Evolutionary conservation across 2,797 vertebrate species (phyloP), one percentile per base, ranked within the genome.

Genomic region (Cottoperca gobio): DNA sequence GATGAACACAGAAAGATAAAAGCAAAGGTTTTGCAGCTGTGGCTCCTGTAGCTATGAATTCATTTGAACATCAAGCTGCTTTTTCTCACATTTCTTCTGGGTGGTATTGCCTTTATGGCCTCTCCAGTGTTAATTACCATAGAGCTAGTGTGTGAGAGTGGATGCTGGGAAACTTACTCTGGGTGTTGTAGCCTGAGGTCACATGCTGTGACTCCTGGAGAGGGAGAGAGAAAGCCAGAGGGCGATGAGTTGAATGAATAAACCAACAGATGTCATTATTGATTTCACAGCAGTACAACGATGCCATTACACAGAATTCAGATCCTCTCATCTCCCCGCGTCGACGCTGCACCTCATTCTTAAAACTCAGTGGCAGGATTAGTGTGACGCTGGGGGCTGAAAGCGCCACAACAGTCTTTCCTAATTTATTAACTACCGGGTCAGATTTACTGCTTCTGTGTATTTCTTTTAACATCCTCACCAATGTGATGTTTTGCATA

Each of bases 181-280:
- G 97, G 89, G 94, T 95, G 93, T 91, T 96, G 94, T 96, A 98
- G 95, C 96, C 96, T 82, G 96, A 95, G 91, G 96, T 96, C 93
- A 97, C 94, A 92, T 97, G 97, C 90, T 97, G 97, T 5, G 96
- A 93, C 83, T 99, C 98, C 97, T 99, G 81, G 68, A 71, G 81
- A 82, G 79, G 79, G n/a, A 49, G 39, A 43, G 57, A 82, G 88
- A 83, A 62, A 84, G 80, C 67, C 64, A 88, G 71, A 86, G 79
- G 76, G 70, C 93, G 85, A 93, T 11, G 49, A 79, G 76, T 43
- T 85, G 66, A 83, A 89, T 89, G 75, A 90, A 91, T 85, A 85
- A 88, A 86, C 73, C 83, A 87, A 85, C 89, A 91, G 76, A 90
- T 87, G 84, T 88, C 82, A 85, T 89, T 89, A 93, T 87, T 87